Conservation (phyloP, 2,113 vertebrate genomes). For the Callipepla squamata region DNA sequence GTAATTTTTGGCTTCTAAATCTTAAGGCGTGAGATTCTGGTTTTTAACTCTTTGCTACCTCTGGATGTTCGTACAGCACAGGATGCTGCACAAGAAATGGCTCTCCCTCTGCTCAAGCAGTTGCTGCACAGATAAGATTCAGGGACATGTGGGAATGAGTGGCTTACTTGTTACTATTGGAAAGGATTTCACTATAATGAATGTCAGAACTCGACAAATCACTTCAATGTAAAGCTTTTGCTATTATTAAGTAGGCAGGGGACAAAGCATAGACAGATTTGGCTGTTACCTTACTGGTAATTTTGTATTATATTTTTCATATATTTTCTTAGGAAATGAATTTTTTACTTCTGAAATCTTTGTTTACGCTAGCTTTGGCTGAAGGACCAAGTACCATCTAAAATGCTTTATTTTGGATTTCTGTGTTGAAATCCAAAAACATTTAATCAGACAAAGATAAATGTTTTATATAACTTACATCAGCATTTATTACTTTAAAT, state of each 20-base stretch:
- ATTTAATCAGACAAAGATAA: background rate
- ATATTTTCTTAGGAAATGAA: background rate
- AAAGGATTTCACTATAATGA: background rate
- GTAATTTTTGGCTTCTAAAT: constrained; percentile 75
- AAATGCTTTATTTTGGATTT: constrained; percentile 13
- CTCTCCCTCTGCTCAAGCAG: background rate
- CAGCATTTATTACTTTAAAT: constrained; percentile 14
- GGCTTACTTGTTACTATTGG: background rate
- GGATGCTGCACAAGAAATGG: background rate
- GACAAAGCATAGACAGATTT: background rate
- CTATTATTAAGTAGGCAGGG: background rate
- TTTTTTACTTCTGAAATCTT: background rate
- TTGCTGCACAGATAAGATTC: background rate
- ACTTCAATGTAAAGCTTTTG: background rate
- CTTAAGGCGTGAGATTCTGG: constrained; percentile 8
- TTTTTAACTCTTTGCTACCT: constrained; percentile 69
- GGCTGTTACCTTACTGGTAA: background rate
- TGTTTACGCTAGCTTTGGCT: constrained; percentile 24
- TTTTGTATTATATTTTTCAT: background rate
- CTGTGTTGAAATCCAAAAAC: background rate
- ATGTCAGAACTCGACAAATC: background rate
- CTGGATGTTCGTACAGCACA: background rate
- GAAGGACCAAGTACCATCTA: background rate
- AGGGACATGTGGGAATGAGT: background rate
- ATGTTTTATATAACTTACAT: constrained; percentile 2